Conservation (phyloP, 2,888 invertebrate genomes). For the Drosophila subquinaria region DNA sequence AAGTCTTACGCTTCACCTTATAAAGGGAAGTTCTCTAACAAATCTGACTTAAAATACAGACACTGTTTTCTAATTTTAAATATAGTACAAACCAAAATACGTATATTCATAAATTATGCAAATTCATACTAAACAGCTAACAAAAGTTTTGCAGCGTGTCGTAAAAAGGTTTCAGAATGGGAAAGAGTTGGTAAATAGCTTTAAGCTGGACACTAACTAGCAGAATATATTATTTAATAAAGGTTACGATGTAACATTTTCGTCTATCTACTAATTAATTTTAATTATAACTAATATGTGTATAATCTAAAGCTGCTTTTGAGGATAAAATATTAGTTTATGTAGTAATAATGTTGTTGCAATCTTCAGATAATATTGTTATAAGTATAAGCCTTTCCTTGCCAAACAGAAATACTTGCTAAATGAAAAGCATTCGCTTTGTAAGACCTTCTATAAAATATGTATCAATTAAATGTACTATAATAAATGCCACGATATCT, state of each 20-base stretch:
- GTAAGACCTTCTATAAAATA: background rate
- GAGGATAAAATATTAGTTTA: background rate
- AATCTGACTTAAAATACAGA: conserved; percentile 4
- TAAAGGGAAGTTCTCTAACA: conserved; percentile 6
- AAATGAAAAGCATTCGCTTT: too few relatives aligned
- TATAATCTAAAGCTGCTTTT: background rate
- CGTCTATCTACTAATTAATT: background rate
- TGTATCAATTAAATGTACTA: background rate
- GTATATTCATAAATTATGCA: background rate
- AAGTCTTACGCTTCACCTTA: conserved; percentile 13
- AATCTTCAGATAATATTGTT: background rate
- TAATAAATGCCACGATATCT: background rate
- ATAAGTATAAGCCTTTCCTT: background rate
- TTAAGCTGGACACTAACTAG: conserved; percentile 25
- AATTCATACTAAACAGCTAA: conserved; percentile 7
- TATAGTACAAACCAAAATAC: conserved; percentile 1
- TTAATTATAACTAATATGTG: background rate
- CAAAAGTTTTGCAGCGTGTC: background rate
- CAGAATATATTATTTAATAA: conserved; percentile 9
- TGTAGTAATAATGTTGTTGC: background rate
- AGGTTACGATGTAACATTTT: conserved; percentile 5
- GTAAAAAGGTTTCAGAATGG: background rate
- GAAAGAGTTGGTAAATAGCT: conserved; percentile 30
- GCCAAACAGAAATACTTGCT: conserved; percentile 1
- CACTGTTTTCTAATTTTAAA: conserved; percentile 13